Evolutionary conservation across 2,797 vertebrate species (phyloP).

Genomic region (Xiphophorus birchmanni): DNA sequence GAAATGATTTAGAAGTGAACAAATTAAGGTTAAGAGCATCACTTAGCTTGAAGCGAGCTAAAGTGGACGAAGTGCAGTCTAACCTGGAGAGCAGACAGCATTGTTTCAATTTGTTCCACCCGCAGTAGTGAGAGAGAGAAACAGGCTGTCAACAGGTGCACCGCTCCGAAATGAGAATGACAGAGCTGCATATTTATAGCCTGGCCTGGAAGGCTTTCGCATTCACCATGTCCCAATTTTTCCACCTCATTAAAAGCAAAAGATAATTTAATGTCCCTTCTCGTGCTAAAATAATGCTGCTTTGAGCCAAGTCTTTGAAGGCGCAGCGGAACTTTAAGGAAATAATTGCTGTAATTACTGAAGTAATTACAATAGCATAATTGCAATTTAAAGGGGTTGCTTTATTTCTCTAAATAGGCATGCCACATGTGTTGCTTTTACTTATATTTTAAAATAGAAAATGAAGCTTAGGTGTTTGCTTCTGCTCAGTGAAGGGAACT

Average conservation of each 20-base stretch:
- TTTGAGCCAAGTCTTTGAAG: background rate
- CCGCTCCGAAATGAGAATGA: constrained; percentile 1
- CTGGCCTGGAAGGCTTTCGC: background rate
- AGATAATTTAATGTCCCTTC: background rate
- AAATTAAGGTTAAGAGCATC: background rate
- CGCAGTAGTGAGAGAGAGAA: constrained; percentile 9
- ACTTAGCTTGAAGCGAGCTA: background rate
- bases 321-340: background rate
- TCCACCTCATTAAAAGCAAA: background rate
- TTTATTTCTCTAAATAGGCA: background rate
- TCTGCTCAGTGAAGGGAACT: background rate
- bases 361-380: background rate
- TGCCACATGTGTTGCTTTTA: background rate
- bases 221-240: constrained; percentile 6
- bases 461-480: background rate
- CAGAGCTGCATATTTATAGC: constrained; percentile 6
- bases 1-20: background rate
- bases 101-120: background rate
- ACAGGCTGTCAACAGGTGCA: background rate
- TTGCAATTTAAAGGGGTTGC: background rate
- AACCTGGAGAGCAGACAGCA: background rate
- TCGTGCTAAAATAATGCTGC: background rate
- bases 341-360: constrained; percentile 1
- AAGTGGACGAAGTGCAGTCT: background rate
- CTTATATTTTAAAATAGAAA: background rate